Percentiles rank a stretch among this genome's conserved stretches.
Evolutionary conservation across 2,113 vertebrate genomes (phyloP).

Genomic region (Ceyx melanurus): DNA sequence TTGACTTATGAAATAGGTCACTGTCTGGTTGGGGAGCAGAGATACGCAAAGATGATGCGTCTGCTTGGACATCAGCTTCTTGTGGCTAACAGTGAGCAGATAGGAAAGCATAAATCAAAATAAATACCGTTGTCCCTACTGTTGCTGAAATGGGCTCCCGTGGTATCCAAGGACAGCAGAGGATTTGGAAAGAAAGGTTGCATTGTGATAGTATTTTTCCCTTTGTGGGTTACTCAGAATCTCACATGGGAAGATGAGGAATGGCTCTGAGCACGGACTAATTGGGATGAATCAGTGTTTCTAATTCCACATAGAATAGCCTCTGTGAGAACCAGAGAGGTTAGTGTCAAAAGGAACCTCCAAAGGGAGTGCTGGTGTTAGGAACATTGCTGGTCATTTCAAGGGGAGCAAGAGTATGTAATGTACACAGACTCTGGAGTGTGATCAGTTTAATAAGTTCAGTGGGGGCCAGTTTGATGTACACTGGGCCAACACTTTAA

Average conservation of each 20-base stretch:
- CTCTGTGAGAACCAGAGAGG: conserved; percentile 7
- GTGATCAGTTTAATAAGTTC: not conserved
- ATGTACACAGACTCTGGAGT: not conserved
- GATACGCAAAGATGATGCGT: not conserved
- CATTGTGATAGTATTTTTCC: conserved; percentile 18
- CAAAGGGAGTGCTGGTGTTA: not conserved
- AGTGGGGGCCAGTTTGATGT: not conserved
- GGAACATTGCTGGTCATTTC: not conserved
- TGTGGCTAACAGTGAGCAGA: conserved; percentile 1
- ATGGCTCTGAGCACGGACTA: not conserved
- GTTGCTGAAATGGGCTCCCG: not conserved
- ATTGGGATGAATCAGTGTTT: conserved; percentile 24
- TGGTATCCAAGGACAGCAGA: conserved; percentile 21
- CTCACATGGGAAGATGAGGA: conserved; percentile 10
- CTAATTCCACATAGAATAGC: not conserved
- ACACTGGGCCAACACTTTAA: not conserved
- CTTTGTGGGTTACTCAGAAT: conserved; percentile 2
- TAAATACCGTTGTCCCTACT: conserved; percentile 20
- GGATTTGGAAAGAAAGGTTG: conserved; percentile 46
- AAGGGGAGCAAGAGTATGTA: not conserved
- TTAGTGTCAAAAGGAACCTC: not conserved
- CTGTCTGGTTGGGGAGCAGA: not conserved
- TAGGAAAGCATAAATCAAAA: conserved; percentile 63
- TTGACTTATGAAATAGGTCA: conserved; percentile 63
- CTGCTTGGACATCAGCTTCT: conserved; percentile 7